Evolutionary conservation across 2,113 vertebrate species (phyloP), one percentile per base, ranked within the genome.

Genomic region (Phaethon lepturus): DNA sequence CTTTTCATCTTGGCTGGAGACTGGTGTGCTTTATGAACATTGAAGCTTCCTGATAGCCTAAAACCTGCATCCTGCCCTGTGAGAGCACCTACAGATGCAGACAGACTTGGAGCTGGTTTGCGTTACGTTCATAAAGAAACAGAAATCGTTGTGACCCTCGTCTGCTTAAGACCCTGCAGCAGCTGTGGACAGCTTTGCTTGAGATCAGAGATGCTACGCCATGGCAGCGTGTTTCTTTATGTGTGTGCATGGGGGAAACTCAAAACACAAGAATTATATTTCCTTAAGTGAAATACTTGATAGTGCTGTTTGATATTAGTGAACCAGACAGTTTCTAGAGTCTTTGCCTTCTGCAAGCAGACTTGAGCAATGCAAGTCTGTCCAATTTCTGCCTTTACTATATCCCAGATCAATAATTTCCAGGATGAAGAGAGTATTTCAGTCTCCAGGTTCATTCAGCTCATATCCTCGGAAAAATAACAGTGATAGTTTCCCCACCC

Each of bases 81-180:
- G 69, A 44, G 16, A 75, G 23, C n/a, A 53, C 16, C 47, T 67
- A 4, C 64, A 62, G 38, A 62, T 12, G 17, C 60, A 67, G 55
- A 10, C 29, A 67, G 35, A 13, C 31, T 29, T 40, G 16, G 17
- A 31, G 49, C 35, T 89, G 63, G 24, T 85, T 90, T 85, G 23
- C 2, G 4, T 75, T 67, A 28, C 0, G 0, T 1, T 53, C 0
- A 0, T 38, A 28, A 85, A 33, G 52, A 90, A 71, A 24, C 22
- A 49, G 31, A 44, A 58, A 17, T 40, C 1, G 1, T 22, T 35
- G 50, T 78, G 77, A 45, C 11, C 25, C 14, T 88, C 4, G 0
- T 53, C 72, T 86, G 31, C 56, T 38, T 12, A 33, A 45, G 47
- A 44, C 26, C n/a, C 47, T 49, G 42, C 47, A 52, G 42, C 26